Conservation (phyloP, 53 echinoderm and acorn worm genomes). For the Holothuria leucospilota region DNA sequence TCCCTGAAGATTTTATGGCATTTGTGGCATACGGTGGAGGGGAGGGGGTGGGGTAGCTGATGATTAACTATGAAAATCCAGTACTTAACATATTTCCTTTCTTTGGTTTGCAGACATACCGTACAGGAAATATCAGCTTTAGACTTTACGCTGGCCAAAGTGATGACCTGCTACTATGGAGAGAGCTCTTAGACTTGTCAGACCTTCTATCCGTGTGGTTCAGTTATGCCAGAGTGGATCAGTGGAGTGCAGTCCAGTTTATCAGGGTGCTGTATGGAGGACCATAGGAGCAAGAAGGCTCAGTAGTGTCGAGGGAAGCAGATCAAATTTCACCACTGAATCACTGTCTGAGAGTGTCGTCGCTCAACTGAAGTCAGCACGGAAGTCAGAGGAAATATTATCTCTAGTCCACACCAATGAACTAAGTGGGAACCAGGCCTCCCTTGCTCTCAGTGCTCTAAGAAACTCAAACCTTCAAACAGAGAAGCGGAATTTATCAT, state of each 20-base stretch:
- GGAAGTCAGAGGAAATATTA: constrained; percentile 20
- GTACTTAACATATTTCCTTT: too few species aligned
- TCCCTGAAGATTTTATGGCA: too few species aligned
- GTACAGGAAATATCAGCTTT: too few species aligned
- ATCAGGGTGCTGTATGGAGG: not conserved
- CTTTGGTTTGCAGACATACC: too few species aligned
- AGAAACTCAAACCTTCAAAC: constrained; percentile 23
- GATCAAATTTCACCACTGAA: not conserved
- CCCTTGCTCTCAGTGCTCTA: constrained; percentile 61
- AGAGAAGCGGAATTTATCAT: not conserved
- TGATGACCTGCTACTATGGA: constrained; percentile 7
- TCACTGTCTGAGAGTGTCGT: not conserved
- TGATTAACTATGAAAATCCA: too few species aligned
- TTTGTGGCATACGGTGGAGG: too few species aligned
- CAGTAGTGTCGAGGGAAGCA: too few species aligned
- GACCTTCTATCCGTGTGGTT: not conserved
- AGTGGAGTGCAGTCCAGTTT: not conserved
- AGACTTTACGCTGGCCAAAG: too few species aligned
- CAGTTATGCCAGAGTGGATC: not conserved
- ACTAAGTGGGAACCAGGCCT: constrained; percentile 65
- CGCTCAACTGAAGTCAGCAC: not conserved
- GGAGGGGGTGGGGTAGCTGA: too few species aligned
- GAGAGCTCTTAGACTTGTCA: constrained; percentile 21
- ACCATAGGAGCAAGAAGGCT: not conserved
- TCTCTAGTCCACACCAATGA: constrained; percentile 9